A percentile compares a stretch with the other conserved stretches of the same genome.
phyloP scores from a whole-genome alignment of 2,113 vertebrate genomes.

The Tetrao urogallus region DNA sequence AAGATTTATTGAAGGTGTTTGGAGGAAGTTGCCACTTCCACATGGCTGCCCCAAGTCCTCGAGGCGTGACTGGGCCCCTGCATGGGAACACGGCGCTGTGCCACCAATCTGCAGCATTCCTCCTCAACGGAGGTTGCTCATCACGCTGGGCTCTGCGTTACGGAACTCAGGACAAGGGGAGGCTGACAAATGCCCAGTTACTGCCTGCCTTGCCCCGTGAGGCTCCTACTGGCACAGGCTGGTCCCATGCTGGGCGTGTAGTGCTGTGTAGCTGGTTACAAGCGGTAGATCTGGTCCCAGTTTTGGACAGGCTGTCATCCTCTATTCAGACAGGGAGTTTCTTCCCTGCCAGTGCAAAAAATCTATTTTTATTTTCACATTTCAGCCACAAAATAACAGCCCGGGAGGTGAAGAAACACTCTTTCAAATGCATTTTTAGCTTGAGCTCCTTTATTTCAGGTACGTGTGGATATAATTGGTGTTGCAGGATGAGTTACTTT shows the following conservation, averaged over 20 bases:
- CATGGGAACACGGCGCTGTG: neutral
- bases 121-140: neutral
- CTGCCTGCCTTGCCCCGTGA: neutral
- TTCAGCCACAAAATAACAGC: neutral
- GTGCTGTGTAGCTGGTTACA: rapidly evolving
- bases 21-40: slow-evolving; percentile 71
- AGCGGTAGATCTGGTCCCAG: rapidly evolving
- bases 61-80: neutral
- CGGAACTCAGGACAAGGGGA: neutral
- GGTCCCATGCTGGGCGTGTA: rapidly evolving
- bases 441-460: slow-evolving; percentile 9
- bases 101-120: neutral
- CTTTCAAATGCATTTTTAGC: neutral
- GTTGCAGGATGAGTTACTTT: neutral
- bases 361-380: neutral
- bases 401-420: neutral
- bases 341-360: neutral
- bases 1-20: slow-evolving; percentile 82
- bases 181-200: neutral
- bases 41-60: neutral
- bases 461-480: neutral
- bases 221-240: rapidly evolving
- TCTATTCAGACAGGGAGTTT: neutral
- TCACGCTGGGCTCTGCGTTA: neutral
- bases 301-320: neutral